Evolutionary conservation across 1,140 invertebrate genomes (phyloP).

Genomic region (Polyergus mexicanus): DNA sequence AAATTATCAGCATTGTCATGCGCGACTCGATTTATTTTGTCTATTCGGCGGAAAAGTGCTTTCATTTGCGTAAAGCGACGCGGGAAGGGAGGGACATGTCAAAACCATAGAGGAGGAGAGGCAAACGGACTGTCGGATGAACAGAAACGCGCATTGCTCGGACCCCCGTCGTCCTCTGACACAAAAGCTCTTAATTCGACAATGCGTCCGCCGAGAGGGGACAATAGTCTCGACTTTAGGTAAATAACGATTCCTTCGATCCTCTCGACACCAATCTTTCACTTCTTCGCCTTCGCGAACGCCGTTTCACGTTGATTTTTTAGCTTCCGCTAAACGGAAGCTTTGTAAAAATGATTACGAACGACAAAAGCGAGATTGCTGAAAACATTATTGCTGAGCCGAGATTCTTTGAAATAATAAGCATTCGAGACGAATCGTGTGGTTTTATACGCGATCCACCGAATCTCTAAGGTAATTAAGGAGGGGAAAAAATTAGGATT

Average conservation of each 20-base stretch:
- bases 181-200: constrained; percentile 80
- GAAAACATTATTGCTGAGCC: background rate
- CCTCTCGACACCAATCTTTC: constrained; percentile 41
- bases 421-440: constrained; percentile 48
- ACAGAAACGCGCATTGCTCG: constrained; percentile 61
- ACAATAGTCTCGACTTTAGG: constrained; percentile 69
- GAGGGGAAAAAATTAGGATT: constrained; percentile 73
- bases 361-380: background rate
- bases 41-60: constrained; percentile 79
- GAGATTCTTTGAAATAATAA: constrained; percentile 52
- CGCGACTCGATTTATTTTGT: constrained; percentile 78
- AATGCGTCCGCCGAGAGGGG: constrained; percentile 66
- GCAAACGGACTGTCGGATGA: background rate
- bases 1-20: constrained; percentile 75
- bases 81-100: constrained; percentile 7
- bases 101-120: constrained; percentile 4
- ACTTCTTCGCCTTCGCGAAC: constrained; percentile 33
- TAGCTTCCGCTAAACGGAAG: background rate
- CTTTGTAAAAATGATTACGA: background rate
- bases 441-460: constrained; percentile 52
- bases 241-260: constrained; percentile 75
- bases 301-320: background rate
- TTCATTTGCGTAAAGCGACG: constrained; percentile 72
- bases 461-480: constrained; percentile 76
- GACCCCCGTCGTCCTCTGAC: constrained; percentile 51